Evolutionary conservation across 2,113 vertebrate species (phyloP).

Genomic region (Ochotona princeps): DNA sequence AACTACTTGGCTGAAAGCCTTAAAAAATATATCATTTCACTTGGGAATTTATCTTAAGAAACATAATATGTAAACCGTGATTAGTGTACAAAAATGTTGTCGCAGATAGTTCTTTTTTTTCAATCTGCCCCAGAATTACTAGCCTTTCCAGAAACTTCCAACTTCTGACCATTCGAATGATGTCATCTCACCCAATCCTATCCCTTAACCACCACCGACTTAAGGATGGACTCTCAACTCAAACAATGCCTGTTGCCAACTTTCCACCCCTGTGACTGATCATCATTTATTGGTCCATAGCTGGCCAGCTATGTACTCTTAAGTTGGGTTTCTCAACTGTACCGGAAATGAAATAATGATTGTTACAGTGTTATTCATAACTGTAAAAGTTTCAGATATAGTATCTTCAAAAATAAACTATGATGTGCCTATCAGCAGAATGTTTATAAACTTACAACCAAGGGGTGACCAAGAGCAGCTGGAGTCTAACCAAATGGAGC

Average conservation of each 20-base stretch:
- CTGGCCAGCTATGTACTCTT: not conserved
- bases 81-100: not conserved
- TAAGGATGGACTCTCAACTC: not conserved
- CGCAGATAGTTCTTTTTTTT: constrained; percentile 16
- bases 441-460: not conserved
- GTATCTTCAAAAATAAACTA: not conserved
- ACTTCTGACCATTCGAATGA: not conserved
- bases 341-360: not conserved
- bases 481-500: not conserved
- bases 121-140: not conserved
- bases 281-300: not conserved
- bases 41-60: not conserved
- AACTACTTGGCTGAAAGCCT: not conserved
- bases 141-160: not conserved
- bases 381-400: not conserved
- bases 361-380: not conserved
- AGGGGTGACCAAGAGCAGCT: not conserved
- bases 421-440: not conserved
- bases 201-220: not conserved
- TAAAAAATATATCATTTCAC: constrained; percentile 29
- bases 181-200: not conserved
- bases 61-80: not conserved
- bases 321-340: not conserved
- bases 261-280: not conserved
- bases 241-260: not conserved